Percentiles rank a stretch among this genome's conserved stretches.
Evolutionary conservation across 2,113 vertebrate species (phyloP).

Genomic region (Pterocles orientalis): DNA sequence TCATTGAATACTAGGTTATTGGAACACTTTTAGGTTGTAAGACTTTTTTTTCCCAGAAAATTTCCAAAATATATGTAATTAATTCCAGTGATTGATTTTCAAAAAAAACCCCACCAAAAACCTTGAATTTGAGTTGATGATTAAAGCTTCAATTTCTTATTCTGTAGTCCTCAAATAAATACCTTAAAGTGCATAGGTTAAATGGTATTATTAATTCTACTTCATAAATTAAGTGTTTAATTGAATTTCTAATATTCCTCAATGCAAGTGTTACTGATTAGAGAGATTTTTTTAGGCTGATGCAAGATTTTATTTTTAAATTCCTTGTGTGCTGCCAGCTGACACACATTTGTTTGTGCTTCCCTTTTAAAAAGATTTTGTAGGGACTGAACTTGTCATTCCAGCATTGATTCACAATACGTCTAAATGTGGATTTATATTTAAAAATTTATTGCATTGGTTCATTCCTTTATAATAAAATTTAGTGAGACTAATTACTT

Average conservation of each 20-base stretch:
- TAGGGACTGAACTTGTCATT: not conserved
- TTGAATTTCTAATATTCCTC: not conserved
- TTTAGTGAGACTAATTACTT: not conserved
- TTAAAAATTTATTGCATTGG: not conserved
- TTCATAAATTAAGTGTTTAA: not conserved
- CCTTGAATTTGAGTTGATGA: not conserved
- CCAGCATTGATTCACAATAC: not conserved
- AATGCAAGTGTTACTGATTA: not conserved
- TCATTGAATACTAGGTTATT: not conserved
- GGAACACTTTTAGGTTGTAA: not conserved
- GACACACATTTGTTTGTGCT: not conserved
- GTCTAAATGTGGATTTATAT: not conserved
- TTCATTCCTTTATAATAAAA: not conserved
- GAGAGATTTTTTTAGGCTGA: not conserved
- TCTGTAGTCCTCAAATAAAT: not conserved
- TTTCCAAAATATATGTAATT: not conserved
- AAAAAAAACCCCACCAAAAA: no score
- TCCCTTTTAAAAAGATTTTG: not conserved
- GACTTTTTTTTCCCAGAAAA: not conserved
- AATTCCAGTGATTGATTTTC: not conserved
- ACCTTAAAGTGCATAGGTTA: not conserved
- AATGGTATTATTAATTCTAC: not conserved
- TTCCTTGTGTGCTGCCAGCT: not conserved
- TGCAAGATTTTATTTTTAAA: not conserved
- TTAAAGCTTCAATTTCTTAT: not conserved